Evolutionary conservation across 2,888 invertebrate species (phyloP).

Genomic region (Ganaspis brasiliensis): DNA sequence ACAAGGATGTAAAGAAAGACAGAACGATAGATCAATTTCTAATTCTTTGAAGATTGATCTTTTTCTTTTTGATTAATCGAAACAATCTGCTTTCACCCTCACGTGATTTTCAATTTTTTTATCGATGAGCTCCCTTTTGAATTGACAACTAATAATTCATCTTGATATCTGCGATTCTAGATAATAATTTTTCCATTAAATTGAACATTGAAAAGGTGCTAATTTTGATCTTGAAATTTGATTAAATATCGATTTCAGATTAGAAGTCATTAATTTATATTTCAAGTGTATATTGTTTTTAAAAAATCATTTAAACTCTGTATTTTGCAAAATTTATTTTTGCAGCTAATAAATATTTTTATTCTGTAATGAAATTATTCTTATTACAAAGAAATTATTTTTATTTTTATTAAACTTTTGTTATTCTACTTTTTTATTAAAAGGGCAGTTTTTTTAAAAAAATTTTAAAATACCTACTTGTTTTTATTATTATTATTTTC

Average conservation of each 20-base stretch:
- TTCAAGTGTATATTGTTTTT: background rate
- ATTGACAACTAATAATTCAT: conserved; percentile 12
- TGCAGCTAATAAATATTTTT: too few relatives aligned
- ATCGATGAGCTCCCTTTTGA: background rate
- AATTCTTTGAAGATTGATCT: background rate
- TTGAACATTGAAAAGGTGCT: background rate
- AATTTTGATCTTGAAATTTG: background rate
- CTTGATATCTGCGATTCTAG: background rate
- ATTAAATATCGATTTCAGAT: background rate
- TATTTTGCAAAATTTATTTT: too few relatives aligned
- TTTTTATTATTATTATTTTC: background rate
- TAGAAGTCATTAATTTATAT: background rate
- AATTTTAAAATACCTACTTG: too few relatives aligned
- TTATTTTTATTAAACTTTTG: too few relatives aligned
- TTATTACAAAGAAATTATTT: too few relatives aligned
- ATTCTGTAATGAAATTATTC: too few relatives aligned
- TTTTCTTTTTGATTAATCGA: background rate
- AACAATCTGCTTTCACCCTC: conserved; percentile 1
- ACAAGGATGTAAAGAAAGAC: background rate
- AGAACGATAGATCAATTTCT: conserved; percentile 5
- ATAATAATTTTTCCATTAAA: background rate
- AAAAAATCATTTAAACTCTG: too few relatives aligned
- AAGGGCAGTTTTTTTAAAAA: too few relatives aligned
- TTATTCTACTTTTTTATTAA: too few relatives aligned
- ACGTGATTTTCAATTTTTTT: conserved; percentile 1